These are phyloP conservation scores for Drosophila varians DNA, from an alignment of 1,140 invertebrate genomes.

Conservation along the genomic window DNA sequence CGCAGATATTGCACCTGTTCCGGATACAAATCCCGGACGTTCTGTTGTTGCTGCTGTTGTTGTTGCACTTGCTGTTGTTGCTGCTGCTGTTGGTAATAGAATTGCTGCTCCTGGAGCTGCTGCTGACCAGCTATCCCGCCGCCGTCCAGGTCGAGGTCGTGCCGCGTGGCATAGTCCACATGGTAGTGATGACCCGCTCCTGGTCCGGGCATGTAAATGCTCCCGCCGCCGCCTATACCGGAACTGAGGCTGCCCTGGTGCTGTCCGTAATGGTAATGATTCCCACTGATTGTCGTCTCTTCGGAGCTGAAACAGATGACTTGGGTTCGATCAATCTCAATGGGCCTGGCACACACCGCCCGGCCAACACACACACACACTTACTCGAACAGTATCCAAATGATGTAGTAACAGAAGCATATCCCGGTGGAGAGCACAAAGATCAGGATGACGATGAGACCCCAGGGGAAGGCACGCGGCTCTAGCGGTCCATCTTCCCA, in stretches of 20 bases:
- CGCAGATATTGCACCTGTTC: constrained; percentile 77
- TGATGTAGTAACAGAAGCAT: constrained; percentile 94
- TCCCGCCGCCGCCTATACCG: constrained; percentile 39
- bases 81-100: constrained; percentile 50
- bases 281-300: constrained; percentile 83
- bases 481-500: constrained; percentile 93
- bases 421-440: constrained; percentile 91
- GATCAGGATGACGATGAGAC: constrained; percentile 89
- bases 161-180: constrained; percentile 60
- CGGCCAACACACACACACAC: constrained; percentile 74
- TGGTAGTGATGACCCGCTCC: constrained; percentile 60
- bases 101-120: constrained; percentile 50
- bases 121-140: constrained; percentile 70
- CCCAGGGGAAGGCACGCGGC: constrained; percentile 91
- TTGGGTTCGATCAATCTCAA: constrained; percentile 80
- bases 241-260: constrained; percentile 7
- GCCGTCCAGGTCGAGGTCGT: constrained; percentile 59
- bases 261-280: constrained; percentile 53
- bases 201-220: constrained; percentile 72
- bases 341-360: constrained; percentile 19
- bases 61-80: constrained; percentile 48
- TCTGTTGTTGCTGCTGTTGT: constrained; percentile 30
- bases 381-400: constrained; percentile 95
- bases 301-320: constrained; percentile 83
- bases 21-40: constrained; percentile 71